Conservation (phyloP, 1,140 invertebrate species). For the Drosophila nigromelanica region DNA sequence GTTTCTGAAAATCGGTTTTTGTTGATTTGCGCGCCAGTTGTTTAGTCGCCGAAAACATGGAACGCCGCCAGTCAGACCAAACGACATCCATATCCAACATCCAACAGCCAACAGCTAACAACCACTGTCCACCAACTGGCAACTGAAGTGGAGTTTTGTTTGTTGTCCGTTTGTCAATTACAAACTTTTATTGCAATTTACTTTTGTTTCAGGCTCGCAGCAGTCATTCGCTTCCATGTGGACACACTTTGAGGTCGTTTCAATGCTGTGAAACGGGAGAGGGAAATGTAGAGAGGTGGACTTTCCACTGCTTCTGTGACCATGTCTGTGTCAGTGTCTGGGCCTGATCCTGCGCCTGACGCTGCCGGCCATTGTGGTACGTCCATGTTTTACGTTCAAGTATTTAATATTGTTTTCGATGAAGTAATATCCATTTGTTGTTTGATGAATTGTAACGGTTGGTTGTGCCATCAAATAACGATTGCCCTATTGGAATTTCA, state of each 20-base stretch:
- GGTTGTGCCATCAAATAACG: slow-evolving; percentile 59
- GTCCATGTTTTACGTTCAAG: slow-evolving; percentile 72
- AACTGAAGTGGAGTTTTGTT: slow-evolving; percentile 78
- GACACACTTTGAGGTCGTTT: slow-evolving; percentile 66
- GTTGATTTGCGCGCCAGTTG: slow-evolving; percentile 77
- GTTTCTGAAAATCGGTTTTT: slow-evolving; percentile 81
- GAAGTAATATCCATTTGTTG: slow-evolving; percentile 80
- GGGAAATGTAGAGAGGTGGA: neutral
- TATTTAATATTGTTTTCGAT: slow-evolving; percentile 82
- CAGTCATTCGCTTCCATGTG: slow-evolving; percentile 25
- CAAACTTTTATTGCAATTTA: slow-evolving; percentile 83
- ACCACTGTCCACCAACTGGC: slow-evolving; percentile 38
- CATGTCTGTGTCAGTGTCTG: slow-evolving; percentile 15
- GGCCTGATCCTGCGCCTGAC: slow-evolving; percentile 18
- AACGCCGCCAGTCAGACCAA: slow-evolving; percentile 34
- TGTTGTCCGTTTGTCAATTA: slow-evolving; percentile 82
- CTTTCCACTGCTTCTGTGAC: neutral
- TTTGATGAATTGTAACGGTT: slow-evolving; percentile 79
- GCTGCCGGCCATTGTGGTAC: slow-evolving; percentile 35
- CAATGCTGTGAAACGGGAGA: slow-evolving; percentile 5
- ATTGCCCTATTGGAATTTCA: slow-evolving; percentile 64
- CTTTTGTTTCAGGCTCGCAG: slow-evolving; percentile 76
- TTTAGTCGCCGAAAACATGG: slow-evolving; percentile 66
- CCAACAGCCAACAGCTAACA: slow-evolving; percentile 5
- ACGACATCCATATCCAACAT: slow-evolving; percentile 21